Evolutionary conservation across 2,888 invertebrate species (phyloP).

Genomic region (Petrolisthes manimaculis): DNA sequence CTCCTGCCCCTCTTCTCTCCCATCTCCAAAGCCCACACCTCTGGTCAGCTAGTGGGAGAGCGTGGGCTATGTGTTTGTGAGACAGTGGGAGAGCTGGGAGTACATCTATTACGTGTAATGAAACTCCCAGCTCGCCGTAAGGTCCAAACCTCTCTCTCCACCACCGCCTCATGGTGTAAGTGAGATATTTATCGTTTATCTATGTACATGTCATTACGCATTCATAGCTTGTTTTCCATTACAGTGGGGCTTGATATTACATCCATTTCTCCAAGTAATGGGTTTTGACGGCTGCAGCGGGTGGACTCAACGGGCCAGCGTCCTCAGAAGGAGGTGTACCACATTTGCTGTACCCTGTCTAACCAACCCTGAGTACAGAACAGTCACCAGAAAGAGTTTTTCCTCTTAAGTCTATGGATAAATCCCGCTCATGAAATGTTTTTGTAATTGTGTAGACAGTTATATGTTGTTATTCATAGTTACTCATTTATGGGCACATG

Average conservation of each 20-base stretch:
- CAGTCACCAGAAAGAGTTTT: too few species aligned
- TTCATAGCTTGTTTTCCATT: slow-evolving; percentile 61
- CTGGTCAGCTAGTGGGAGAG: background rate
- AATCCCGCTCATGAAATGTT: too few species aligned
- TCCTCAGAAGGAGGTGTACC: slow-evolving; percentile 13
- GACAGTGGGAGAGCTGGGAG: slow-evolving; percentile 18
- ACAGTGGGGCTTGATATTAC: slow-evolving; percentile 56
- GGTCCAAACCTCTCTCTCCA: slow-evolving; percentile 18
- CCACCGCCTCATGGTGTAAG: slow-evolving; percentile 34
- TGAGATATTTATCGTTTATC: slow-evolving; percentile 57
- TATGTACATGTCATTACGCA: slow-evolving; percentile 59
- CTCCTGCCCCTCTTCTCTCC: slow-evolving; percentile 9
- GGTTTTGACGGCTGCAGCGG: slow-evolving; percentile 47
- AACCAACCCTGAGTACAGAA: too few species aligned
- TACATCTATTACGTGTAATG: slow-evolving; percentile 50
- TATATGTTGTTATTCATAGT: too few species aligned
- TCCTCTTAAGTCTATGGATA: too few species aligned
- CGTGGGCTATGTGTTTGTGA: background rate
- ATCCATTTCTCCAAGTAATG: slow-evolving; percentile 57
- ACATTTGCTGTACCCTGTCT: slow-evolving; percentile 1
- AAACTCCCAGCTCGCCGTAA: slow-evolving; percentile 43
- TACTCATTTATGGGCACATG: too few species aligned
- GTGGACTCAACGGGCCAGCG: slow-evolving; percentile 26
- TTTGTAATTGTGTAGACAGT: too few species aligned
- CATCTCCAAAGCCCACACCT: background rate